These are phyloP conservation scores for Cephus sareptanus DNA, from an alignment of 2,888 invertebrate genomes.

Conservation along the genomic window DNA sequence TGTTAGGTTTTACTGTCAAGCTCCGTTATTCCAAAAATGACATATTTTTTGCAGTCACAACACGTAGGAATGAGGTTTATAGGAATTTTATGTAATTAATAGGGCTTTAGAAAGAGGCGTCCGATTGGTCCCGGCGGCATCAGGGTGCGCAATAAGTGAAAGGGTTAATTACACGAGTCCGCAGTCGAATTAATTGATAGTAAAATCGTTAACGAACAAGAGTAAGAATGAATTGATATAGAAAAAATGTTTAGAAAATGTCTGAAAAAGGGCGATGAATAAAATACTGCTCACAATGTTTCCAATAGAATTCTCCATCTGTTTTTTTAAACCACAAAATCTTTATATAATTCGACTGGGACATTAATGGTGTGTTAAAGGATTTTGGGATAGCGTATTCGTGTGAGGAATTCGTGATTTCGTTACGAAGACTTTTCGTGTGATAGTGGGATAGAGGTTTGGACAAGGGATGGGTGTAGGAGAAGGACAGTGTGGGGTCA, in stretches of 20 bases:
- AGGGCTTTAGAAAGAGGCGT: constrained; percentile 30
- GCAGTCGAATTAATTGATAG: background rate
- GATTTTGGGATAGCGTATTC: background rate
- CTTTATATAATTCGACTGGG: background rate
- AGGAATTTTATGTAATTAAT: background rate
- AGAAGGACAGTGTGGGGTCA: constrained; percentile 10
- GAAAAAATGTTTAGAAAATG: background rate
- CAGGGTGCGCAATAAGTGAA: constrained; percentile 46
- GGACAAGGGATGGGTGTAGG: constrained; percentile 8
- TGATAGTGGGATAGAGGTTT: background rate
- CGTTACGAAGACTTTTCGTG: background rate
- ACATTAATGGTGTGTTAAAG: background rate
- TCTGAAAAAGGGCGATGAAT: background rate
- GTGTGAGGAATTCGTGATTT: background rate
- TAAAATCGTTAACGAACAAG: background rate
- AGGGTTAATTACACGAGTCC: constrained; percentile 36
- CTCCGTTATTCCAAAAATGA: background rate
- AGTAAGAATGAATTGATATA: background rate
- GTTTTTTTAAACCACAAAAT: background rate
- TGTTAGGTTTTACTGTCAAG: background rate
- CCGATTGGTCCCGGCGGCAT: constrained; percentile 64
- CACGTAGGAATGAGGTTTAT: background rate
- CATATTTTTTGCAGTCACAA: background rate
- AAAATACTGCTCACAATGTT: background rate
- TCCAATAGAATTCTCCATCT: background rate